phyloP scores from a whole-genome alignment of 1,140 invertebrate genomes.

The Dinothrombium tinctorium region DNA sequence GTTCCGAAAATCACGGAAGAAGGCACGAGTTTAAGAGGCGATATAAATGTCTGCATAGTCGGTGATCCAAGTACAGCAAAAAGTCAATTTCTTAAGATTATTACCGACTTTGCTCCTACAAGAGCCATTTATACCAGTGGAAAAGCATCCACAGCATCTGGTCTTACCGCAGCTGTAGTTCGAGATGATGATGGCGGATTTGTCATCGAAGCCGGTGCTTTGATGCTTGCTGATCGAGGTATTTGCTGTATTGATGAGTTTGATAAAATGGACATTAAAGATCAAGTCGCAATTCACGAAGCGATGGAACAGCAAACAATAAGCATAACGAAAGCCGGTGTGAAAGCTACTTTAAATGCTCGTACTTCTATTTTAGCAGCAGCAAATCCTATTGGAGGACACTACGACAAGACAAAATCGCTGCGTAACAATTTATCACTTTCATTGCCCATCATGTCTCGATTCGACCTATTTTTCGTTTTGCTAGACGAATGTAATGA shows the following conservation, averaged over 20 bases:
- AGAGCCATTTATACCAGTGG: slow-evolving; percentile 94
- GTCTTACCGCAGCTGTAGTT: slow-evolving; percentile 91
- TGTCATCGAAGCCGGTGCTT: slow-evolving; percentile 94
- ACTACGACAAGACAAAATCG: slow-evolving; percentile 82
- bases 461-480: slow-evolving; percentile 97
- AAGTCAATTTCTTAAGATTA: slow-evolving; percentile 79
- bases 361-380: slow-evolving; percentile 92
- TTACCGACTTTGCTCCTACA: slow-evolving; percentile 70
- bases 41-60: slow-evolving; percentile 93
- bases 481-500: slow-evolving; percentile 87
- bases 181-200: slow-evolving; percentile 94
- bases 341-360: slow-evolving; percentile 86
- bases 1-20: slow-evolving; percentile 85
- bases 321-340: slow-evolving; percentile 92
- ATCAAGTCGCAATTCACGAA: slow-evolving; percentile 98
- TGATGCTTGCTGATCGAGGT: slow-evolving; percentile 90
- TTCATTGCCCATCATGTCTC: slow-evolving; percentile 92
- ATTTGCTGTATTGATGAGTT: slow-evolving; percentile 99
- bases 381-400: slow-evolving; percentile 84
- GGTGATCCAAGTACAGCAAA: slow-evolving; percentile 98
- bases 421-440: slow-evolving; percentile 82
- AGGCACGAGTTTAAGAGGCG: slow-evolving; percentile 59
- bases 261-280: slow-evolving; percentile 93
- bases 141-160: slow-evolving; percentile 89
- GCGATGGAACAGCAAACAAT: slow-evolving; percentile 99